A percentile compares a stretch with the other conserved stretches of the same genome.
Evolutionary conservation across 2,797 vertebrate species (phyloP).

Genomic region (Sebastolobus alascanus): DNA sequence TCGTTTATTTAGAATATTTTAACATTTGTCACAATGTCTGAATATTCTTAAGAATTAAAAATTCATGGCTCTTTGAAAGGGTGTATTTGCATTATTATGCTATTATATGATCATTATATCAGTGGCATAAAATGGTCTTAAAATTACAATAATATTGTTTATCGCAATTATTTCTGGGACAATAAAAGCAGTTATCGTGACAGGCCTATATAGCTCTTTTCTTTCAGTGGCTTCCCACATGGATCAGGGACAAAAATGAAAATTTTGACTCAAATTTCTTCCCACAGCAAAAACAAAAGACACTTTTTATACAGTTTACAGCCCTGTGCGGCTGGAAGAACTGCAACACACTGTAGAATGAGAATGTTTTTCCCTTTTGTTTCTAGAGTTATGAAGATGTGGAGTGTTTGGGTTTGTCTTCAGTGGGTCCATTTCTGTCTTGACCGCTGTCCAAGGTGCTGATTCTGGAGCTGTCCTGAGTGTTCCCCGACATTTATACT

Average conservation of each 20-base stretch:
- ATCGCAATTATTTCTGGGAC: background rate
- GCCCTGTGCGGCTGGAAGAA: background rate
- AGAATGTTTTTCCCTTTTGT: too few species aligned
- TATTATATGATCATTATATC: background rate
- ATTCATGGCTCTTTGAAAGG: background rate
- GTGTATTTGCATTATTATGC: background rate
- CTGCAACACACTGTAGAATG: background rate
- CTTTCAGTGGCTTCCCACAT: background rate
- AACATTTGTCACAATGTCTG: background rate
- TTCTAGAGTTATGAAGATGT: background rate
- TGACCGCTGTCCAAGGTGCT: background rate
- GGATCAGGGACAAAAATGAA: rapidly evolving
- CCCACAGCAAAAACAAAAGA: background rate
- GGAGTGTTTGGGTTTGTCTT: background rate
- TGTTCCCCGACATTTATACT: background rate
- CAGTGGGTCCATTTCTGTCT: background rate
- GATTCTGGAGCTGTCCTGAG: background rate
- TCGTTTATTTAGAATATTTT: background rate
- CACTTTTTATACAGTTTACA: background rate
- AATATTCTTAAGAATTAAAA: background rate
- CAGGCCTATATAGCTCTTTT: background rate
- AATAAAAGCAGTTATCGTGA: background rate
- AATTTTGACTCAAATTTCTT: background rate
- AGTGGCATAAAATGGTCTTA: background rate
- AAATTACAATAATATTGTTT: background rate